A percentile compares a stretch with the other conserved stretches of the same genome.
Conservation (phyloP, 2,113 vertebrate genomes). For the Brienomyrus brachyistius region DNA sequence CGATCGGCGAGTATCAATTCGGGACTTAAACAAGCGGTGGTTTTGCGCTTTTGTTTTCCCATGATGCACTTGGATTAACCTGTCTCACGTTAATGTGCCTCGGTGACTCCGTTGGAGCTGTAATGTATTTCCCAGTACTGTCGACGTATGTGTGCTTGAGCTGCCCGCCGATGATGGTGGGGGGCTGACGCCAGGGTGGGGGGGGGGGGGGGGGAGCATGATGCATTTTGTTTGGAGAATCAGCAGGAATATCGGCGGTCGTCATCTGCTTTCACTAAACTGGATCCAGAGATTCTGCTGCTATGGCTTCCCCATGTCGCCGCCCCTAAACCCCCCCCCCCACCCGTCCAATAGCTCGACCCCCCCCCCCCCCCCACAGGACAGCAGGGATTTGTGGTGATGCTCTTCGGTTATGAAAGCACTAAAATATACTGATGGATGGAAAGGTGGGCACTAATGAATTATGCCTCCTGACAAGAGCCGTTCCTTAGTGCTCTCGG, state of each 20-base stretch:
- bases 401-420: slow-evolving; percentile 9
- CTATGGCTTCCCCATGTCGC: not conserved
- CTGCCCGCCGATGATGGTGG: not conserved
- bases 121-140: slow-evolving; percentile 10
- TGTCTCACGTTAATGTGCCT: slow-evolving; percentile 9
- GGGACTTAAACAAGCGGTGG: not conserved
- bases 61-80: not conserved
- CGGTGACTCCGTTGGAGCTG: not conserved
- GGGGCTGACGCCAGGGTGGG: not conserved
- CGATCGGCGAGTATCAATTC: not conserved
- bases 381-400: not conserved
- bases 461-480: slow-evolving; percentile 11
- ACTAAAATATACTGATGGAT: slow-evolving; percentile 13
- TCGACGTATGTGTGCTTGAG: not conserved
- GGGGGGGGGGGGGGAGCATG: not conserved
- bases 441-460: slow-evolving; percentile 13
- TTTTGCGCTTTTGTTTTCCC: not conserved
- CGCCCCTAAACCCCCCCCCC: too few species aligned
- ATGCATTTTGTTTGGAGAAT: slow-evolving; percentile 1
- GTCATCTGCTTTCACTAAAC: not conserved
- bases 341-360: not conserved
- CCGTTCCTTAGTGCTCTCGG: not conserved
- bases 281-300: not conserved
- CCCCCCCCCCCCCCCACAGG: too few species aligned
- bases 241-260: not conserved